A percentile compares a stretch with the other conserved stretches of the same genome.
Evolutionary conservation across 2,113 vertebrate genomes (phyloP).

Genomic region (Vireo altiloquus): DNA sequence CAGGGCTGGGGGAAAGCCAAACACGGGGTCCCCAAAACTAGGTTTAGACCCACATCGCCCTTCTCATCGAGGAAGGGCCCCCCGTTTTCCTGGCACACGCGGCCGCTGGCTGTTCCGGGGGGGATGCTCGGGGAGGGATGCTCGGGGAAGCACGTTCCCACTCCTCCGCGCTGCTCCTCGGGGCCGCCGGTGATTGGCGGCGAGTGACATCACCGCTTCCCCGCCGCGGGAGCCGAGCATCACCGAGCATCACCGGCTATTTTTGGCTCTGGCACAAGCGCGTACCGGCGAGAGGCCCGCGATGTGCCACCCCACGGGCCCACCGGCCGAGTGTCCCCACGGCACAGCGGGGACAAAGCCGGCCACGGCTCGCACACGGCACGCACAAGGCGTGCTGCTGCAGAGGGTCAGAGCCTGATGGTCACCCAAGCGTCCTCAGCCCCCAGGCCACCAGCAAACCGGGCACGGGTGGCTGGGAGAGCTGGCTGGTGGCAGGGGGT

Average conservation of each 20-base stretch:
- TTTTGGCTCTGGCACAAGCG: conserved; percentile 75
- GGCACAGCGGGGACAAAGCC: background rate
- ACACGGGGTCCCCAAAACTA: background rate
- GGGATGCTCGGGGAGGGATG: background rate
- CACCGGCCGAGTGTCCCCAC: background rate
- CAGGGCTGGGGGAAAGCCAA: background rate
- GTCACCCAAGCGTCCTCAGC: background rate
- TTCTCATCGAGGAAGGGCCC: background rate
- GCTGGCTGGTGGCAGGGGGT: background rate
- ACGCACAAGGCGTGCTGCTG: background rate
- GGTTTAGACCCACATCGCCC: background rate
- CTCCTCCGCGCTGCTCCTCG: conserved; percentile 58
- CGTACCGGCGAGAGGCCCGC: conserved; percentile 62
- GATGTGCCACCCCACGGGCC: conserved; percentile 17
- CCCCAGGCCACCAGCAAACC: background rate
- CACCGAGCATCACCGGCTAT: conserved; percentile 74
- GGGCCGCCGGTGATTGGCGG: conserved; percentile 77
- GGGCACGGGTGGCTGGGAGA: background rate
- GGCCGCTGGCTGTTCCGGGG: background rate
- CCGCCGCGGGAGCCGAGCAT: conserved; percentile 71
- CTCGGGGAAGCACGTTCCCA: conserved; percentile 53
- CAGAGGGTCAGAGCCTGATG: background rate
- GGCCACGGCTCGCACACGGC: background rate
- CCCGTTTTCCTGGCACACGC: background rate
- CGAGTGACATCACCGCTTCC: conserved; percentile 80